A percentile compares a stretch with the other conserved stretches of the same genome.
phyloP scores from a whole-genome alignment of 1,140 invertebrate genomes.

The Drosophila seguyi region DNA sequence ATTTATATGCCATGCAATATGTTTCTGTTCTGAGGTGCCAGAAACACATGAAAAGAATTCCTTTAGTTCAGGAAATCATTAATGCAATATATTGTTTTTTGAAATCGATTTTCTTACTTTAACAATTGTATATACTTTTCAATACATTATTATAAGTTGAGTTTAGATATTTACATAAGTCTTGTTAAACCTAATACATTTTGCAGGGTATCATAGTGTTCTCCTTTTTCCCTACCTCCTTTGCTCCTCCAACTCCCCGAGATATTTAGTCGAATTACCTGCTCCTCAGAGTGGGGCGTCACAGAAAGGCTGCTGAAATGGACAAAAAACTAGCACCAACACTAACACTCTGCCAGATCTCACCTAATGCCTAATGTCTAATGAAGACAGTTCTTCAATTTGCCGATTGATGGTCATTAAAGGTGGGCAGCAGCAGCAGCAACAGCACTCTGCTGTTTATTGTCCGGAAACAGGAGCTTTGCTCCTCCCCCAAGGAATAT shows the following conservation, averaged over 20 bases:
- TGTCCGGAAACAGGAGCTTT: neutral
- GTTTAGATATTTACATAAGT: neutral
- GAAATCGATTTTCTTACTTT: neutral
- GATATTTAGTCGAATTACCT: constrained; percentile 52
- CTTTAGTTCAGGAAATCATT: neutral
- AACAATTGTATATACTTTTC: neutral
- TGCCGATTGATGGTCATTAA: constrained; percentile 73
- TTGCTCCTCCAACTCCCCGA: constrained; percentile 2
- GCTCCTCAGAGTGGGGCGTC: neutral
- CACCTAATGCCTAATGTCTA: constrained; percentile 41
- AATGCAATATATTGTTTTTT: neutral
- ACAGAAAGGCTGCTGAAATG: constrained; percentile 17
- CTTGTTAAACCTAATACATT: too few relatives aligned
- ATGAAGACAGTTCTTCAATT: constrained; percentile 79
- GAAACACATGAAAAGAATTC: neutral
- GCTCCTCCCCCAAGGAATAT: constrained; percentile 1
- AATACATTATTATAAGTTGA: neutral
- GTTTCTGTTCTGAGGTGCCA: neutral
- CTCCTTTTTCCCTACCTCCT: neutral
- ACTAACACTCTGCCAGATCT: constrained; percentile 34
- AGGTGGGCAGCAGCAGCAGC: constrained; percentile 13
- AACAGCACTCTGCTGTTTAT: constrained; percentile 18
- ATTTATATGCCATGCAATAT: neutral
- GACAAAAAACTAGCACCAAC: constrained; percentile 28
- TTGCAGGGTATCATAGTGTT: neutral